phyloP scores from a whole-genome alignment of 2,113 vertebrate species.

The Talpa occidentalis region DNA sequence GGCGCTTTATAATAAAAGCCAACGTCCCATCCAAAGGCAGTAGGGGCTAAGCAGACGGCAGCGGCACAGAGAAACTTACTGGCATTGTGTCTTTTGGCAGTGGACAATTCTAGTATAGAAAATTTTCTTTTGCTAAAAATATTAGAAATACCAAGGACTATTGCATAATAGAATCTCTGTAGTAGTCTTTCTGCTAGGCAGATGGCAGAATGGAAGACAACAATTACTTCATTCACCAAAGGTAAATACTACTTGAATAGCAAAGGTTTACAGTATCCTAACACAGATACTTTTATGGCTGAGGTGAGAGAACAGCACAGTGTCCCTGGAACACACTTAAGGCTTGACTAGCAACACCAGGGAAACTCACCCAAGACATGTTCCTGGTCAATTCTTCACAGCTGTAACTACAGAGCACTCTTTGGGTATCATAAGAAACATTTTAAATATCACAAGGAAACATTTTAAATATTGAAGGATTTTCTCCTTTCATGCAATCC shows the following conservation, averaged over 20 bases:
- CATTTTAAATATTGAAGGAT: not conserved
- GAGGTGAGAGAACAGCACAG: not conserved
- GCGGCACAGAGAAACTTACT: constrained; percentile 30
- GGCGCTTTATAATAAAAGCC: constrained; percentile 49
- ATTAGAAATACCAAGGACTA: constrained; percentile 53
- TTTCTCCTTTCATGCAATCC: not conserved
- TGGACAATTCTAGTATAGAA: constrained; percentile 68
- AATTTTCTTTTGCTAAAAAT: constrained; percentile 68
- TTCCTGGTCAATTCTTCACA: not conserved
- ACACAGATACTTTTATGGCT: constrained; percentile 23
- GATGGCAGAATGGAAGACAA: constrained; percentile 27
- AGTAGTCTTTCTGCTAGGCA: constrained; percentile 58
- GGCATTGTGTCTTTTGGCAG: constrained; percentile 70
- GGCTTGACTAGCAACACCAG: not conserved
- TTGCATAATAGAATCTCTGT: constrained; percentile 43
- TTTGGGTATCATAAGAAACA: not conserved
- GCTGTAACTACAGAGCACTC: not conserved
- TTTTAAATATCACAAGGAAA: not conserved
- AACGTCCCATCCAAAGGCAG: constrained; percentile 29
- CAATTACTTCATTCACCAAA: constrained; percentile 52
- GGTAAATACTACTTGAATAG: not conserved
- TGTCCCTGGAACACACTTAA: constrained; percentile 36
- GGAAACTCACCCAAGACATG: not conserved
- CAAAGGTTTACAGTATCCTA: constrained; percentile 19
- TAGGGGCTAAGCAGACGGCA: constrained; percentile 29